A percentile compares a stretch with the other conserved stretches of the same genome.
Evolutionary conservation across 2,888 invertebrate genomes (phyloP).

Genomic region (Falcaria lacertinaria): DNA sequence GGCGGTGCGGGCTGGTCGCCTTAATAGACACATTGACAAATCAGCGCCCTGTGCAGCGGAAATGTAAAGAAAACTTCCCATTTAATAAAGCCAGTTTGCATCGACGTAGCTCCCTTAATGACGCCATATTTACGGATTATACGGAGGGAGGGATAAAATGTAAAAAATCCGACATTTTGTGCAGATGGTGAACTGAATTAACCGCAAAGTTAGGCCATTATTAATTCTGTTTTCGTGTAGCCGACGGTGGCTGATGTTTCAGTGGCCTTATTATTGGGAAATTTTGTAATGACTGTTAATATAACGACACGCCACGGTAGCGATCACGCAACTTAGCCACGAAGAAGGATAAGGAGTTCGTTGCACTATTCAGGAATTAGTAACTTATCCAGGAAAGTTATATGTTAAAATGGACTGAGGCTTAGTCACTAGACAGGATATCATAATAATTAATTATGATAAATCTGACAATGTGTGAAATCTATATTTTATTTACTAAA

Average conservation of each 20-base stretch:
- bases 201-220: conserved; percentile 67
- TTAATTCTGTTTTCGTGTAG: conserved; percentile 72
- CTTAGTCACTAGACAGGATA: no score
- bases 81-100: conserved; percentile 36
- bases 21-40: conserved; percentile 73
- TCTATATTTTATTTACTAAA: no score
- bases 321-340: conserved; percentile 54
- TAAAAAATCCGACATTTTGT: conserved; percentile 53
- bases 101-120: conserved; percentile 37
- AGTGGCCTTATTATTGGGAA: conserved; percentile 69
- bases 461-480: no score
- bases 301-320: conserved; percentile 59
- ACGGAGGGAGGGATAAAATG: conserved; percentile 35
- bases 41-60: conserved; percentile 32
- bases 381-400: conserved; percentile 2
- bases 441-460: no score
- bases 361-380: conserved; percentile 28
- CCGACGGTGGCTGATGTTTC: conserved; percentile 63
- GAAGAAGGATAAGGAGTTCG: conserved; percentile 48
- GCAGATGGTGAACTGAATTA: conserved; percentile 62
- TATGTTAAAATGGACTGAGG: no score
- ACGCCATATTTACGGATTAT: conserved; percentile 50
- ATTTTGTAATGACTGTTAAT: conserved; percentile 75
- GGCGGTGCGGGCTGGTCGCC: conserved; percentile 21
- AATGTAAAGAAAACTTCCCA: conserved; percentile 21